phyloP scores from a whole-genome alignment of 37 sponge, comb jelly and placozoan species.

The Geodia barretti region DNA sequence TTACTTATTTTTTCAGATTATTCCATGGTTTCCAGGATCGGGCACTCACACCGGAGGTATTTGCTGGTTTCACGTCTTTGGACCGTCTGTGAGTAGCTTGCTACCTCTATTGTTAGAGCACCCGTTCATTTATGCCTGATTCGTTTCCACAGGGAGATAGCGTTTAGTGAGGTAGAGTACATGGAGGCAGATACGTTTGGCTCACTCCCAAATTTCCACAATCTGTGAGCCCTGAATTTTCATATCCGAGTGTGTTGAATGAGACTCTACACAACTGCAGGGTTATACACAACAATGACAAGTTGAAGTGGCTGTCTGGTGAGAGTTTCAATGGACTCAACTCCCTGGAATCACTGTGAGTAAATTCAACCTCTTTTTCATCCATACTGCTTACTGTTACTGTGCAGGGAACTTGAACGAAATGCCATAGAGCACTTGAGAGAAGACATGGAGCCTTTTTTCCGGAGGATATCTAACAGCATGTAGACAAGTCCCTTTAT shows the following conservation, averaged over 20 bases:
- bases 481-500: slow-evolving; percentile 7
- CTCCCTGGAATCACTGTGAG: slow-evolving; percentile 17
- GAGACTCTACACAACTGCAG: background rate
- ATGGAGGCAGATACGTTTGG: background rate
- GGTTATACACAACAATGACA: background rate
- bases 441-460: slow-evolving; percentile 39
- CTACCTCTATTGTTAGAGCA: too few species aligned
- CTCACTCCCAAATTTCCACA: background rate
- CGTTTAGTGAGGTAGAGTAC: background rate
- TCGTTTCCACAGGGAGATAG: background rate
- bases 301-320: slow-evolving; percentile 26
- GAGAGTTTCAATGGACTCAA: slow-evolving; percentile 14
- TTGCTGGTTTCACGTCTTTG: background rate
- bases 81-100: background rate
- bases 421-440: slow-evolving; percentile 9
- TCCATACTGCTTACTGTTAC: background rate
- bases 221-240: too few species aligned
- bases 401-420: slow-evolving; percentile 6
- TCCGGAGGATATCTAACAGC: background rate
- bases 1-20: background rate
- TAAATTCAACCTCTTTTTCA: background rate
- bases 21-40: background rate
- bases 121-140: background rate
- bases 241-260: too few species aligned
- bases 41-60: background rate